Base-by-base conservation (phyloP, 2,113 vertebrate genomes). In the Epinephelus lanceolatus region DNA sequence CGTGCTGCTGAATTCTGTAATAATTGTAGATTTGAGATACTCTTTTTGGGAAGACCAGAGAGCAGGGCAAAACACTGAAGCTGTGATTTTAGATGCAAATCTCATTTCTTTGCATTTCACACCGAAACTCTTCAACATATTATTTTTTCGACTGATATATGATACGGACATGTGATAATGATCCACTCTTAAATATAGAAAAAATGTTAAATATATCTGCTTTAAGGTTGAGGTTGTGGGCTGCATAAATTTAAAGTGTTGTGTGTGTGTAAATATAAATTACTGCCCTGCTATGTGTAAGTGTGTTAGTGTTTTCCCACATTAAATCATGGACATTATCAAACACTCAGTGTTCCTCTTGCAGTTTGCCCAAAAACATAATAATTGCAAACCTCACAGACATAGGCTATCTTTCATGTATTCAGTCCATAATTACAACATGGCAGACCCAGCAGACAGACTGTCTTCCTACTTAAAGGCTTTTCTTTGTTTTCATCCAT, bases 401-500 rank as follows among this genome's bases (percentile, higher is more conserved):
- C 27, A 8, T 37, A 7, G 6, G 33, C 33, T 25, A n/a, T 67
- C 21, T 60, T 61, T 69, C 3, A 74, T 25, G 19, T 19, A 65
- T 67, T 79, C 33, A 13, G n/a, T 40, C 49, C 21, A 25, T 76
- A 59, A 70, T 70, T 55, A 56, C 68, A 81, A 30, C 56, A 42
- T 70, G 18, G 13, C 51, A 51, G 5, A 52, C 10, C 15, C 37
- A 13, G 5, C 1, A 33, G 17, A 65, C 51, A 59, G 65, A 33
- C 61, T 57, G 72, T 65, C 56, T 37, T 63, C 33, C 68, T 8
- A 6, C 60, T 14, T 37, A 2, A 30, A 70, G 30, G 5, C 1
- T 51, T 62, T 27, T 45, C 11, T 76, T 65, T 76, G 83, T 80
- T 83, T 80, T 63, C 56, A 76, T 76, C 2, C 19, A 2, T 2